These are phyloP conservation scores for Eupithecia subumbrata DNA, from an alignment of 2,888 invertebrate genomes.

Conservation along the genomic window DNA sequence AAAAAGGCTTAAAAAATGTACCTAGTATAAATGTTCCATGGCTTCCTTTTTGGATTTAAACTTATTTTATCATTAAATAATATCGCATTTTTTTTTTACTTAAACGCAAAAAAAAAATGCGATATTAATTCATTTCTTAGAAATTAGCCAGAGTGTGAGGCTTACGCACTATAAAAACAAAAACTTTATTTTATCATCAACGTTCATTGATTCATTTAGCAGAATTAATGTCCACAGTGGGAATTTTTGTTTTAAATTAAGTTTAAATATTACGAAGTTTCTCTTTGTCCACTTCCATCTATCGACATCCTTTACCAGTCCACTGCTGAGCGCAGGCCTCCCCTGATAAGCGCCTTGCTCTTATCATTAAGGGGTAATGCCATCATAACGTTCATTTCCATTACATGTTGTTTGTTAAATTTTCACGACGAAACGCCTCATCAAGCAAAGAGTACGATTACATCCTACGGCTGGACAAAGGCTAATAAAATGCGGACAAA, in stretches of 20 bases:
- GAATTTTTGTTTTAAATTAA: background rate
- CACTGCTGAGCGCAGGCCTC: background rate
- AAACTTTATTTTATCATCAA: too few relatives aligned
- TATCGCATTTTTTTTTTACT: too few relatives aligned
- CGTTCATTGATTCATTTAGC: background rate
- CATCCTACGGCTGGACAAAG: background rate
- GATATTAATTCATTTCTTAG: too few relatives aligned
- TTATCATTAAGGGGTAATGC: background rate
- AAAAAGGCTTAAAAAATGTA: too few relatives aligned
- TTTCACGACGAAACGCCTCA: background rate
- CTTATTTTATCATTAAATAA: too few relatives aligned
- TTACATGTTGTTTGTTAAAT: background rate
- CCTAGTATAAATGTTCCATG: background rate
- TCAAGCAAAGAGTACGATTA: background rate
- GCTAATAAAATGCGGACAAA: constrained; percentile 1
- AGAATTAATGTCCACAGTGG: background rate
- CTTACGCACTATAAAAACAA: too few relatives aligned
- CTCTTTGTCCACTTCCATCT: too few relatives aligned
- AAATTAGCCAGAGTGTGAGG: too few relatives aligned
- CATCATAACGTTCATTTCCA: background rate
- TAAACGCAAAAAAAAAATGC: too few relatives aligned
- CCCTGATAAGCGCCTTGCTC: background rate
- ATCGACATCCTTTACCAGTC: background rate
- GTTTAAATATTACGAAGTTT: too few relatives aligned
- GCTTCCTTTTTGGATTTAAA: background rate